Conservation (phyloP, 2,113 vertebrate species). For the Brevimyrus niger region DNA sequence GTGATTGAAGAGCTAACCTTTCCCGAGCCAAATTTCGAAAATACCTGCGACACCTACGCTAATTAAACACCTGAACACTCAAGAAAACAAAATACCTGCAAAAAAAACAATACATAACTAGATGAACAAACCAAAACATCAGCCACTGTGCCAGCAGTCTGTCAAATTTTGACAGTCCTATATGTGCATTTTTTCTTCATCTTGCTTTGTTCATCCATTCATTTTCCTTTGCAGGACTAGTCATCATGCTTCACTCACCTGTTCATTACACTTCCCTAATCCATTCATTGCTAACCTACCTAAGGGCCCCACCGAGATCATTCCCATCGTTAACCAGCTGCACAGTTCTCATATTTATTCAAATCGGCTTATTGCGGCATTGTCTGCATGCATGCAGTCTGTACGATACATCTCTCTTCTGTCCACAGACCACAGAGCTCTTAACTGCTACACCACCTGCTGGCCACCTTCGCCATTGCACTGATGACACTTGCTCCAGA, state of each 20-base stretch:
- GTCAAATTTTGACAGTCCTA: neutral
- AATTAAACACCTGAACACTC: neutral
- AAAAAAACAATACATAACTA: neutral
- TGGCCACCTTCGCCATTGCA: neutral
- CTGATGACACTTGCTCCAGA: neutral
- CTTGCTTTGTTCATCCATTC: neutral
- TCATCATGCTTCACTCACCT: neutral
- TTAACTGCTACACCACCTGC: neutral
- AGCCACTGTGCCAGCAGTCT: neutral
- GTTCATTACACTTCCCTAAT: neutral
- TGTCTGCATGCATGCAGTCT: neutral
- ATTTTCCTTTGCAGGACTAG: neutral
- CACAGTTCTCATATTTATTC: neutral
- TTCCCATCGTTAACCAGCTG: neutral
- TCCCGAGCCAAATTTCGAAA: neutral
- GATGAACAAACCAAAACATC: neutral
- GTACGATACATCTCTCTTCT: neutral
- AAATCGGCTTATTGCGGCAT: neutral
- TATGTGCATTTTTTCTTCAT: neutral
- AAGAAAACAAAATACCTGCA: neutral
- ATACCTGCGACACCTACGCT: neutral
- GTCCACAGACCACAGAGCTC: neutral
- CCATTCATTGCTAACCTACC: neutral
- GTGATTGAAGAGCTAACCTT: neutral
- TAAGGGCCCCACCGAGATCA: neutral